Evolutionary conservation across 2,113 vertebrate species (phyloP), one percentile per base, ranked within the genome.

Genomic region (Tylochromis polylepis): DNA sequence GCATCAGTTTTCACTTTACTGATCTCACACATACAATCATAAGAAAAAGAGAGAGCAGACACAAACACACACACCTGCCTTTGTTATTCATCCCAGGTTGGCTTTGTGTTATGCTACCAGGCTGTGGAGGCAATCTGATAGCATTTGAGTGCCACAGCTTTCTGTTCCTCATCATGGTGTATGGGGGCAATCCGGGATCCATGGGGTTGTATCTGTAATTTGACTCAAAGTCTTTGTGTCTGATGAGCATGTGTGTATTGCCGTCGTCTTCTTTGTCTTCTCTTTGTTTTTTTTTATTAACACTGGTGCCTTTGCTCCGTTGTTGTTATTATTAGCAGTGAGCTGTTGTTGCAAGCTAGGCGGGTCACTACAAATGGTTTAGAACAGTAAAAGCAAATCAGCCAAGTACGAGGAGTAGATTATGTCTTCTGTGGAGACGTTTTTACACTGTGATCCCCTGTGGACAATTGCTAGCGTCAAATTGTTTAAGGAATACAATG

Each of bases 301-400:
- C 84, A 83, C 43, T 58, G 57, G 38, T 62, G n/a, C 79, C 77
- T 91, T 89, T 88, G 2, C 2, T 60, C 9, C 20, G 34, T 34
- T 62, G 18, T 29, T 84, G 86, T 88, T 46, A 70, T 82, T 58
- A 4, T 92, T 84, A 91, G n/a, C n/a, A n/a, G n/a, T n/a, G n/a
- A n/a, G 56, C 67, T 85, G 49, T 57, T 20, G 81, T 87, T 41
- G 82, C 49, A 6, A 46, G n/a, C n/a, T n/a, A n/a, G n/a, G n/a
- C n/a, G n/a, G 11, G 38, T 41, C 20, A 53, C 67, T 80, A 67
- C 53, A 83, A 80, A 80, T 72, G 49, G 49, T 22, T 51, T 6
- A 51, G 43, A 18, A 75, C 15, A 70, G n/a, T 72, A 46, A 88
- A 86, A 38, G 51, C 7, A 20, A 34, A 11, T 24, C 24, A 79